Evolutionary conservation across 1,140 invertebrate species (phyloP), one percentile per base, ranked within the genome.

Genomic region (Ptiloglossa arizonensis): DNA sequence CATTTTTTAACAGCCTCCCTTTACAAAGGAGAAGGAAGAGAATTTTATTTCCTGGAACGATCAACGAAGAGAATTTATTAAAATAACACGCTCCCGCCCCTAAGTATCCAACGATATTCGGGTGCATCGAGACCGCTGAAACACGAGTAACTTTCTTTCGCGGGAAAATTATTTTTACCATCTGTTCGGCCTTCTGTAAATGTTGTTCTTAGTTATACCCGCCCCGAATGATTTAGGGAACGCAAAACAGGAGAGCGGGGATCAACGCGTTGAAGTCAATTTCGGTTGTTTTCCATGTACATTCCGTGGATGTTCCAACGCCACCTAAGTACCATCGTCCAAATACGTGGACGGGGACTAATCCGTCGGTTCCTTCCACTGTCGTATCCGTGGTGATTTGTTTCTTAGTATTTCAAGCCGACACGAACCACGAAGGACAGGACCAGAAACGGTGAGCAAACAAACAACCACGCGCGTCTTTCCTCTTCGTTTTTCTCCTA

Each of bases 321-420:
- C 5, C 9, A 11, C 1, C 56, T 5, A 66, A 66, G 29, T 38
- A 41, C 46, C 50, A 22, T 5, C n/a, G 38, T 46, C n/a, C 15
- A 41, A 59, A 57, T 17, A 27, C 52, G 57, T 9, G 46, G 19
- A 48, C 24, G 44, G 15, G 9, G 32, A 6, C 56, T 74, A 80
- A 80, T 80, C 72, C 72, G 29, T 27, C 15, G 38, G 52, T 77
- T 79, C 62, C 64, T 77, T 35, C 48, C 41, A 22, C 38, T 27
- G 57, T 46, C 73, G 41, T 19, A 50, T 77, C 66, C 50, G 32
- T 41, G 29, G 50, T 77, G 79, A 77, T 77, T 80, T 79, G 71
- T 79, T 74, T 60, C 71, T 62, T 68, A 59, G 66, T 79, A 79
- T 79, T 79, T 52, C 71, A 67, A 62, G 32, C 66, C 44, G 63